A percentile compares a stretch with the other conserved stretches of the same genome.
phyloP scores from a whole-genome alignment of 1,140 invertebrate genomes.

The Trichonephila clavipes region DNA sequence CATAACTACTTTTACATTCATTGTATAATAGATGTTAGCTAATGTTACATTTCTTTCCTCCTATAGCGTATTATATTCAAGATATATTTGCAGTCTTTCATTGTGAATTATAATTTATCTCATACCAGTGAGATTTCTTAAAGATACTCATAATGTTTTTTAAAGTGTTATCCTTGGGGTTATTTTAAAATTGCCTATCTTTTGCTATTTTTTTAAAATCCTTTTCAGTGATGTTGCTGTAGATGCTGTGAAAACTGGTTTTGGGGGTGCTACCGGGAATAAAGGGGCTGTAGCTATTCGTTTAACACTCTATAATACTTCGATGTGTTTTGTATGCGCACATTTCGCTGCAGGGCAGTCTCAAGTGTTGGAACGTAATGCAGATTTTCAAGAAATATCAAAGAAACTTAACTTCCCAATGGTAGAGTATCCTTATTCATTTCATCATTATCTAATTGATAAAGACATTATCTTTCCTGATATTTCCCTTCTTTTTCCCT shows the following conservation, averaged over 20 bases:
- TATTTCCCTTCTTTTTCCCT: slow-evolving; percentile 73
- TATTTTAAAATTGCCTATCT: background rate
- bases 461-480: background rate
- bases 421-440: slow-evolving; percentile 82
- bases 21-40: no score
- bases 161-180: background rate
- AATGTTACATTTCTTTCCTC: no score
- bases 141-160: no score
- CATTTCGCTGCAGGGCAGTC: slow-evolving; percentile 99
- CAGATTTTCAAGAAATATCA: slow-evolving; percentile 97
- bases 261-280: slow-evolving; percentile 95
- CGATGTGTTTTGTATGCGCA: slow-evolving; percentile 98
- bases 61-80: no score
- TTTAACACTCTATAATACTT: slow-evolving; percentile 94
- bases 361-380: slow-evolving; percentile 96
- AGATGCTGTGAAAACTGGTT: slow-evolving; percentile 97
- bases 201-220: background rate
- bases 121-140: no score
- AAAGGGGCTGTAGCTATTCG: slow-evolving; percentile 98
- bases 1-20: no score
- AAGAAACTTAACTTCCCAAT: slow-evolving; percentile 96
- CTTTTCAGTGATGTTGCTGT: slow-evolving; percentile 90
- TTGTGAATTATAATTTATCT: no score
- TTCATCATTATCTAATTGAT: background rate
- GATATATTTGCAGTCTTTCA: no score